Base-by-base conservation (phyloP, 1,140 invertebrate species). In the Phymorhynchus buccinoides region DNA sequence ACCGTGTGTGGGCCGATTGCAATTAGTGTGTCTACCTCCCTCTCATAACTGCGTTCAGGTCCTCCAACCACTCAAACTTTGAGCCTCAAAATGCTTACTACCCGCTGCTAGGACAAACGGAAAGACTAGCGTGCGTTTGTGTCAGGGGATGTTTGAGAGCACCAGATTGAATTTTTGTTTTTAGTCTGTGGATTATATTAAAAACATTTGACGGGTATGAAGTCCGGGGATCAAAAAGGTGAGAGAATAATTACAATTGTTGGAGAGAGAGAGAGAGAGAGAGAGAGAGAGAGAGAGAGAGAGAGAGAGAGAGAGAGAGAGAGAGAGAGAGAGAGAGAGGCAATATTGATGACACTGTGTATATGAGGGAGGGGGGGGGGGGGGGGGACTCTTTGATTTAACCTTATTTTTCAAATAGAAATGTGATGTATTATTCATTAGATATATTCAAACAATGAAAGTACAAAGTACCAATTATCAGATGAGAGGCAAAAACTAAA, bases 1-100 rank as follows among this genome's bases (percentile, higher is more conserved):
- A 75, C 73, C 73, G 37, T n/a, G 73, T 75, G 73, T 4, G 73
- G 44, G 9, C 80, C 80, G 52, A 81, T 81, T 81, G 80, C 80
- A 81, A 81, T 81, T 81, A 66, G 80, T 66, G 52, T 81, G 80
- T 81, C 80, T 81, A 56, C 30, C 42, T 39, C 80, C 12, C 80
- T 18, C 48, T 66, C 39, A 32, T 41, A 81, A 56, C 48, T 1
- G 44, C 78, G 56, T 48, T 62, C 3, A 0, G 3, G 35, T 35
- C 73, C 27, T 41, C 37, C 14, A 37, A 14, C 37, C 35, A 0
- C 37, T 41, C 73, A 9, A 75, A 75, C 73, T 75, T 75, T 75
- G 32, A 75, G 1, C 73, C 7, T 27, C 37, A 75, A 39, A n/a
- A 14, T 41, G 73, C 73, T 39, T 27, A 75, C 73, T 75, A 37